Base-by-base conservation (phyloP, 1,140 invertebrate genomes). In the Drosophila fuyamai region DNA sequence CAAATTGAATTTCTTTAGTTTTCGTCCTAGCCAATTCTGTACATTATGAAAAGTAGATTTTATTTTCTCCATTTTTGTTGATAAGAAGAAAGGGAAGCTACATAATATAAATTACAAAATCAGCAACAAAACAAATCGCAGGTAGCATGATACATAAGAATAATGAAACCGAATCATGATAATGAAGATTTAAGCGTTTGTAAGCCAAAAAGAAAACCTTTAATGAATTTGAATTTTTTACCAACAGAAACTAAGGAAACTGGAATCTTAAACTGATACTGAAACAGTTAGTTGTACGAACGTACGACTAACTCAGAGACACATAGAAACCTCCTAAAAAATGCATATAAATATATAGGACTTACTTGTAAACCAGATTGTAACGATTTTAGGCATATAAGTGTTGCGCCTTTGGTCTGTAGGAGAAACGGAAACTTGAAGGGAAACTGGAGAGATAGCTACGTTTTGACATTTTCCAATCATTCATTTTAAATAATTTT, bases 351-450 rank as follows among this genome's bases (percentile, higher is more conserved):
- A 70, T 68, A 74, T 70, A 75, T 77, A 77, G 74, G 56, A 75
- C 79, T 61, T 70, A 66, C 76, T 81, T 79, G 74, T 88, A 83
- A 68, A 65, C 58, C 83, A 79, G 72, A 75, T 65, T 79, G 70
- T 88, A 86, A 83, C 79, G 63, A 70, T 82, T 88, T 79, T 88
- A 88, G 84, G 61, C 72, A 63, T 89, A 72, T 88, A 86, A 84
- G 83, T 86, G 82, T 86, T 86, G 82, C 83, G 46, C 78, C 65
- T 86, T 85, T 74, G 66, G 73, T 58, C 47, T 75, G 56, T 58
- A 51, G 60, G 44, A 43, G 29, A 48, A 48, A 48, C 27, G 29
- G 29, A 54, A 55, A 43, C 61, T 43, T 70, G 60, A 59, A 67
- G 29, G 29, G 29, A 62, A 50, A 44, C 58, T 56, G 51, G 53